phyloP scores from a whole-genome alignment of 2,888 invertebrate genomes.

The Drosophila aldrichi region DNA sequence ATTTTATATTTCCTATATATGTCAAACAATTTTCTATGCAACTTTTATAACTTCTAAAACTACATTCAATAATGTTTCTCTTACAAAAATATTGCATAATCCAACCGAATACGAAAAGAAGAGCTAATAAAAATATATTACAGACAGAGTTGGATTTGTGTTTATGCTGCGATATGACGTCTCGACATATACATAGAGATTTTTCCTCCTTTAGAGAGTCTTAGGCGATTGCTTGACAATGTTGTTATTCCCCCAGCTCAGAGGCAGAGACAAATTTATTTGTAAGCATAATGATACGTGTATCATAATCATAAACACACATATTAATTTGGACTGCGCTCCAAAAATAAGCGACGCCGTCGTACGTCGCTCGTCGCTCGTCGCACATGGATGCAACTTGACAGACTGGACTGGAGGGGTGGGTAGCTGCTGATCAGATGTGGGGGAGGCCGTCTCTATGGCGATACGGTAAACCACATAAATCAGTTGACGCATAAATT shows the following conservation, averaged over 20 bases:
- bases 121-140: conserved; percentile 6
- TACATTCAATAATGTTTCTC: background rate
- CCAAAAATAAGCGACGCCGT: conserved; percentile 73
- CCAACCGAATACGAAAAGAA: background rate
- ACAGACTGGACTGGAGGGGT: conserved; percentile 29
- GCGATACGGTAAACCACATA: conserved; percentile 71
- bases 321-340: conserved; percentile 78
- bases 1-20: too few species aligned
- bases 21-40: background rate
- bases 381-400: conserved; percentile 73
- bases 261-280: conserved; percentile 53
- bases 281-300: conserved; percentile 63
- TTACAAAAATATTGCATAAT: background rate
- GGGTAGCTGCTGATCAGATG: conserved; percentile 3
- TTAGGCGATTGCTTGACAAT: conserved; percentile 42
- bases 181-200: background rate
- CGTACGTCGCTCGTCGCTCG: conserved; percentile 47
- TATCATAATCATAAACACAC: conserved; percentile 79
- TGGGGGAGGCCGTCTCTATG: conserved; percentile 5
- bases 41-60: background rate
- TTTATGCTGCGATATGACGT: background rate
- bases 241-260: conserved; percentile 38
- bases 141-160: background rate
- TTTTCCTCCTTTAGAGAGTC: conserved; percentile 7
- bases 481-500: conserved; percentile 82